These are phyloP conservation scores for Hemibagrus guttatus DNA, from an alignment of 2,797 vertebrate species.

Conservation along the genomic window DNA sequence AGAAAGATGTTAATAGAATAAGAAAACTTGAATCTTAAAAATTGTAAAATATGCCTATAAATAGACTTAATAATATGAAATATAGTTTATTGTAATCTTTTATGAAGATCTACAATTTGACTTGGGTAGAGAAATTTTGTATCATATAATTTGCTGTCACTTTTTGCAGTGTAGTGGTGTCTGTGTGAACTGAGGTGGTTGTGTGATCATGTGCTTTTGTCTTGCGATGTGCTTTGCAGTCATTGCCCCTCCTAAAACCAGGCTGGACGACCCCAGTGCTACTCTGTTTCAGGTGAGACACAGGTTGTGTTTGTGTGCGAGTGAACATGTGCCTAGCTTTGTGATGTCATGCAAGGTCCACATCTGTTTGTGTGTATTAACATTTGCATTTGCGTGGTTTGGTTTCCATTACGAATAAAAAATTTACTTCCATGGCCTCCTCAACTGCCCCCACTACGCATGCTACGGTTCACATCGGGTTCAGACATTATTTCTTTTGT, in stretches of 20 bases:
- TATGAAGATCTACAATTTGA: no score
- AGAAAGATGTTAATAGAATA: no score
- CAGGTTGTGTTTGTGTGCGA: conserved; percentile 17
- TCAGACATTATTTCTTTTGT: background rate
- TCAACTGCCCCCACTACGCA: background rate
- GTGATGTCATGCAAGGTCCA: background rate
- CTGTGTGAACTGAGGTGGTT: background rate
- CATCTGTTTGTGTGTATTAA: conserved; percentile 1
- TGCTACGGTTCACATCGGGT: background rate
- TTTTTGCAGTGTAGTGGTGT: background rate
- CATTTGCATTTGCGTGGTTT: conserved; percentile 17
- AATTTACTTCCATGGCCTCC: background rate
- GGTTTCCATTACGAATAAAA: conserved; percentile 19
- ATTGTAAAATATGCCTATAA: no score
- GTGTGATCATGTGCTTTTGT: background rate
- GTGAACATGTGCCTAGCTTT: conserved; percentile 31
- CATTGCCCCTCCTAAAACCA: conserved; percentile 76
- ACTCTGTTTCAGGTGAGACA: conserved; percentile 76
- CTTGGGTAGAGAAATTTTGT: no score
- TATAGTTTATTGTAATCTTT: no score
- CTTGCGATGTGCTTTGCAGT: no score
- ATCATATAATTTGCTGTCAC: no score
- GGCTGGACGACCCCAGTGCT: conserved; percentile 66
- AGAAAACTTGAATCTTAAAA: no score
- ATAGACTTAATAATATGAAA: no score